These are phyloP conservation scores for Nemotelus nigrinus DNA, from an alignment of 2,888 invertebrate genomes.

Conservation along the genomic window DNA sequence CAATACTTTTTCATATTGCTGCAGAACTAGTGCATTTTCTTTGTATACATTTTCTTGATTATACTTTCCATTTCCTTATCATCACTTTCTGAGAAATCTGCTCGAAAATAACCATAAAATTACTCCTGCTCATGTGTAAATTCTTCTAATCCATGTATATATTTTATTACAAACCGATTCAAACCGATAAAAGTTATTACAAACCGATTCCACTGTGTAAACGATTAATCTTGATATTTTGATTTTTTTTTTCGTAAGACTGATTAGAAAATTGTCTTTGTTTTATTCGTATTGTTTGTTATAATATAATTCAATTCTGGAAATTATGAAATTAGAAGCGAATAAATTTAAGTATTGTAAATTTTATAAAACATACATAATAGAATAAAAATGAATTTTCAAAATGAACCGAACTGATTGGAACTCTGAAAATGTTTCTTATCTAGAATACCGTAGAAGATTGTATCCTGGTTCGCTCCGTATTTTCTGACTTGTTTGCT, in stretches of 20 bases:
- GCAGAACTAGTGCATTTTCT: no score
- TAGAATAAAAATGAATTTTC: neutral
- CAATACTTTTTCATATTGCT: neutral
- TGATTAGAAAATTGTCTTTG: conserved; percentile 34
- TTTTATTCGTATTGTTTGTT: neutral
- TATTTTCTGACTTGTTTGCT: no score
- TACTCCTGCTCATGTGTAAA: neutral
- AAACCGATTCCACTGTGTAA: no score
- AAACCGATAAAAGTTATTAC: no score
- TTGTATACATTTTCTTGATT: no score
- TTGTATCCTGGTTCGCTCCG: no score
- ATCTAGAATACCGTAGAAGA: neutral
- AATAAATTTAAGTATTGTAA: conserved; percentile 23
- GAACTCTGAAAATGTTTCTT: no score
- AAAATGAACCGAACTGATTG: no score
- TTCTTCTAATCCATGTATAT: no score
- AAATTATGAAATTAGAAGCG: neutral
- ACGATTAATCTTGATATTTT: no score
- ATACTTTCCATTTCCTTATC: neutral
- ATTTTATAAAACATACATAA: conserved; percentile 5
- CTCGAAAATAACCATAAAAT: neutral
- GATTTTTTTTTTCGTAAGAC: conserved; percentile 34
- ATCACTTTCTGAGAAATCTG: conserved; percentile 37
- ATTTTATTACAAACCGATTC: no score
- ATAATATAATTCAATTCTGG: neutral